Evolutionary conservation across 2,113 vertebrate genomes (phyloP), one percentile per base, ranked within the genome.

Genomic region (Rhinoderma darwinii): DNA sequence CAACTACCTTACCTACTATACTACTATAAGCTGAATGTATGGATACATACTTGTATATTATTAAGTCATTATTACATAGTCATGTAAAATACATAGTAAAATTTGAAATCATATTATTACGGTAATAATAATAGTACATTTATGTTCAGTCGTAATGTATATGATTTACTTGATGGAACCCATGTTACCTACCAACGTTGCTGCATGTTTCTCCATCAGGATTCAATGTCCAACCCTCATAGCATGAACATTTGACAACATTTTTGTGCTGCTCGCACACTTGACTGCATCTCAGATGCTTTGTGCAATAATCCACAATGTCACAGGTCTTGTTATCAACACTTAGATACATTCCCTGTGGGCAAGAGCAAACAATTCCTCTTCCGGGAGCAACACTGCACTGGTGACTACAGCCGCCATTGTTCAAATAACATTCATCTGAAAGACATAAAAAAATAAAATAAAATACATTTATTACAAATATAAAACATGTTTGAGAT

Each of bases 371-470:
- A 12, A 97, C 95, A 70, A 98, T 96, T 61, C 96, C 97, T 92
- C 93, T 95, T 82, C 97, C 98, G 41, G 97, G 97, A 89, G 96
- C 95, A 86, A 98, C 95, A 0, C 96, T 96, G 88, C 98, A 99
- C 85, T 96, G 96, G 92, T 99, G 96, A 90, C 97, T 99, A 90
- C 98, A 99, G 74, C 97, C 98, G 66, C 98, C 98, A 79, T 98
- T 96, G 88, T 96, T 97, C 81, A 97, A 93, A 0, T 96, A 96
- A 88, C 97, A 99, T 90, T 97, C 92, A 70, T 98, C 98, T 99
- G 91, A 50, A 90, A 91, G 72, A 87, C 87, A 70, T 89, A 0
- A 0, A 43, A 39, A 32, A 44, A 72, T 17, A 8, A 66, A 17
- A 78, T 78, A 54, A 43, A 35, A 54, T 6, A 37, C 43, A 75